Conservation (phyloP, 2,113 vertebrate genomes). For the Myotis lucifugus region DNA sequence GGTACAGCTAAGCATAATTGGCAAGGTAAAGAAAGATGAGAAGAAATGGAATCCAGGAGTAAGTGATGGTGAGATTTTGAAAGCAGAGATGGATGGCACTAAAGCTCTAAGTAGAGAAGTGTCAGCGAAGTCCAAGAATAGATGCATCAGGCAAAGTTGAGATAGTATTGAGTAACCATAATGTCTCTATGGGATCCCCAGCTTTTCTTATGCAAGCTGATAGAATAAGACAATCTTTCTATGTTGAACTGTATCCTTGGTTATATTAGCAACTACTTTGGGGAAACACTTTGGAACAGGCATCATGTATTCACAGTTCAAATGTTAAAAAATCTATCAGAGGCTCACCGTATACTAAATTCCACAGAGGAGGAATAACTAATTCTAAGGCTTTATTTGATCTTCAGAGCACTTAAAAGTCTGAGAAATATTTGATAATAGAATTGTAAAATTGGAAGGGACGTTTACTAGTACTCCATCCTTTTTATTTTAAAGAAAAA, state of each 20-base stretch:
- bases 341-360: not conserved
- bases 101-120: not conserved
- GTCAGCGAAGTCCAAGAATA: not conserved
- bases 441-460: not conserved
- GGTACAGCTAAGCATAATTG: not conserved
- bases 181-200: not conserved
- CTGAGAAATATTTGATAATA: constrained; percentile 17
- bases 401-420: not conserved
- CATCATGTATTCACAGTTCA: not conserved
- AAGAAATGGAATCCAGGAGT: not conserved
- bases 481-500: not conserved
- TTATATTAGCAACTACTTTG: not conserved
- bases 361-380: not conserved
- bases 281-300: not conserved
- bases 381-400: constrained; percentile 9
- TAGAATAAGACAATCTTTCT: not conserved
- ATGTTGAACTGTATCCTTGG: not conserved
- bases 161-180: not conserved
- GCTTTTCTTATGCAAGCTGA: not conserved
- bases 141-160: not conserved
- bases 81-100: not conserved
- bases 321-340: not conserved
- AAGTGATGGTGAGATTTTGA: not conserved
- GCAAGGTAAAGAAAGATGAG: not conserved
- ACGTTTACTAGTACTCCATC: not conserved